Conservation (phyloP, 2,113 vertebrate genomes). For the Orcinus orca region DNA sequence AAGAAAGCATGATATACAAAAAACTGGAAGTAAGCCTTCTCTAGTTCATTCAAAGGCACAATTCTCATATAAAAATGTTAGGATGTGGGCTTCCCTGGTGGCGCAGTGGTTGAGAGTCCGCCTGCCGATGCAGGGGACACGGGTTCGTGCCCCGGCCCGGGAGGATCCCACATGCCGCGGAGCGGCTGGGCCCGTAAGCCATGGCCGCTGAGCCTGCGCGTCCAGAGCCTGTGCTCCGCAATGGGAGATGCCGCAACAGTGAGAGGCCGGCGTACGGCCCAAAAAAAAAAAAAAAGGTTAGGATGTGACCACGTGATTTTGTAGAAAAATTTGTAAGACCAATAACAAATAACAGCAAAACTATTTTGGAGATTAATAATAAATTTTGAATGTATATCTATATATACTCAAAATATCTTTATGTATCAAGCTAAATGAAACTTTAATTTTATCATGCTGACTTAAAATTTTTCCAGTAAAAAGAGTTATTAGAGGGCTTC, state of each 20-base stretch:
- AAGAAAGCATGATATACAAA: background rate
- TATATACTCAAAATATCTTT: background rate
- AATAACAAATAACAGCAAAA: constrained; percentile 33
- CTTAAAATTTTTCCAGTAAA: background rate
- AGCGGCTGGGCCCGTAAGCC: too few species aligned
- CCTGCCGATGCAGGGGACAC: too few species aligned
- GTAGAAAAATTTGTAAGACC: background rate
- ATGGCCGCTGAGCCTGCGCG: too few species aligned
- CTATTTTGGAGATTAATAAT: background rate
- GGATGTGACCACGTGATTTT: background rate
- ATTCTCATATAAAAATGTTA: constrained; percentile 34
- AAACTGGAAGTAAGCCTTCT: background rate
- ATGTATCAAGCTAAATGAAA: background rate
- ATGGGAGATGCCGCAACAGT: too few species aligned
- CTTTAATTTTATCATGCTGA: background rate
- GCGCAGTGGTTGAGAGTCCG: too few species aligned
- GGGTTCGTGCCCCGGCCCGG: too few species aligned
- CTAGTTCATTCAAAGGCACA: background rate
- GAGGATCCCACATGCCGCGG: too few species aligned
- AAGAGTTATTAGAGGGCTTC: background rate
- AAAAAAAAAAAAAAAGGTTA: background rate
- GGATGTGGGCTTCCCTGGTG: background rate
- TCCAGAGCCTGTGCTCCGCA: too few species aligned
- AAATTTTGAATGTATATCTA: background rate
- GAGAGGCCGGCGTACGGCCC: too few species aligned